Evolutionary conservation across 2,888 invertebrate genomes (phyloP).

Genomic region (Phalera bucephala): DNA sequence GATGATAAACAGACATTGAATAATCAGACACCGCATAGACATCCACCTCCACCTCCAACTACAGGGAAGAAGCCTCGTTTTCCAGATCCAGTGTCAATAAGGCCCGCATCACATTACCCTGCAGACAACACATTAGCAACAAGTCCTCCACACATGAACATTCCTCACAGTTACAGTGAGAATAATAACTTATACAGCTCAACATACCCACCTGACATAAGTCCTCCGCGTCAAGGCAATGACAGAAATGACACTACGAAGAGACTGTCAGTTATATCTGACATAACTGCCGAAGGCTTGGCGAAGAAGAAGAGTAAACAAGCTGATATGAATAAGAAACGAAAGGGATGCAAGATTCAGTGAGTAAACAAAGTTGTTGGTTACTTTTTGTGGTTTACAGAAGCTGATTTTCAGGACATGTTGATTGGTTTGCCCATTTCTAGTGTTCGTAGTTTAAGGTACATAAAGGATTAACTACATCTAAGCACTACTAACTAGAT

Average conservation of each 20-base stretch:
- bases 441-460: no score
- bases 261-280: constrained; percentile 72
- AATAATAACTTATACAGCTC: constrained; percentile 71
- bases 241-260: constrained; percentile 58
- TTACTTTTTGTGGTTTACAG: no score
- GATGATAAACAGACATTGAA: constrained; percentile 48
- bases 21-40: constrained; percentile 56
- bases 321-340: constrained; percentile 65
- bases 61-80: constrained; percentile 73
- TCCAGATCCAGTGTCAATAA: constrained; percentile 73
- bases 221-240: constrained; percentile 25
- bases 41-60: constrained; percentile 69
- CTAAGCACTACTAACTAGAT: no score
- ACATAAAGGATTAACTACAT: no score
- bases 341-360: constrained; percentile 75
- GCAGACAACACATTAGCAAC: constrained; percentile 50
- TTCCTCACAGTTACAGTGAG: constrained; percentile 72
- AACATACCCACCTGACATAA: constrained; percentile 56
- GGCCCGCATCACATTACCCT: constrained; percentile 75
- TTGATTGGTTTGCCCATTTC: no score
- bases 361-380: constrained; percentile 39
- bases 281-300: constrained; percentile 71
- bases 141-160: constrained; percentile 31
- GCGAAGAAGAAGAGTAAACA: constrained; percentile 72
- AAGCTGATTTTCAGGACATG: no score